Evolutionary conservation across 2,797 vertebrate species (phyloP), one percentile per base, ranked within the genome.

Genomic region (Cephalopachus bancanus): DNA sequence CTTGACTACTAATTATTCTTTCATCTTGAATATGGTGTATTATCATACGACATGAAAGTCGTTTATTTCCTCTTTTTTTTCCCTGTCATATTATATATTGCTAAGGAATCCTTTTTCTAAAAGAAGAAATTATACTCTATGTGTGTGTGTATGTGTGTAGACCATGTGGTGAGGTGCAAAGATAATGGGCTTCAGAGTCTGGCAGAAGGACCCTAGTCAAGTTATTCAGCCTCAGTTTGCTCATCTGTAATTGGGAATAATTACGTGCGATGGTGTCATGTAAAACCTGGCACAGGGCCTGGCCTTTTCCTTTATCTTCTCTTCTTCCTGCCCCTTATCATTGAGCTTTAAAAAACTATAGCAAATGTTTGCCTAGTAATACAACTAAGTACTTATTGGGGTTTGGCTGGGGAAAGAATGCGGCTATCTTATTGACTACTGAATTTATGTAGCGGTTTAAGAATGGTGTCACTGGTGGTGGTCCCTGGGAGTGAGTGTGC

Each of bases 41-140:
- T 72, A 2, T 59, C 9, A 8, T n/a, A 16, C n/a, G 10, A 2
- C n/a, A 7, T 28, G 57, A 33, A 22, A 14, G 20, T 20, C 76
- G 83, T 15, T 51, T 49, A 28, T 78, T 76, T 57, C 80, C 67
- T 90, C 33, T 37, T 59, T 91, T 71, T 79, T 53, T 19, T 1
- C 33, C 11, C 55, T 57, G 0, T 71, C 51, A 19, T 71, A 22
- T 7, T 55, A 62, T 49, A 11, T 88, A 19, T 91, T 85, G 37
- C 64, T 67, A 33, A 78, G 85, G 76, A 60, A 44, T 53, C n/a
- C 33, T 84, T 96, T 92, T 94, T 71, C 33, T 92, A 65, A 83
- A 90, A 93, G 44, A 83, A 69, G 71, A 72, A 92, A 37, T 86
- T 26, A 78, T 44, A 57, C 15, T 79, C 1, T 71, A 1, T 16